These are phyloP conservation scores for Burhinus bistriatus DNA, from an alignment of 2,113 vertebrate species.

Conservation along the genomic window DNA sequence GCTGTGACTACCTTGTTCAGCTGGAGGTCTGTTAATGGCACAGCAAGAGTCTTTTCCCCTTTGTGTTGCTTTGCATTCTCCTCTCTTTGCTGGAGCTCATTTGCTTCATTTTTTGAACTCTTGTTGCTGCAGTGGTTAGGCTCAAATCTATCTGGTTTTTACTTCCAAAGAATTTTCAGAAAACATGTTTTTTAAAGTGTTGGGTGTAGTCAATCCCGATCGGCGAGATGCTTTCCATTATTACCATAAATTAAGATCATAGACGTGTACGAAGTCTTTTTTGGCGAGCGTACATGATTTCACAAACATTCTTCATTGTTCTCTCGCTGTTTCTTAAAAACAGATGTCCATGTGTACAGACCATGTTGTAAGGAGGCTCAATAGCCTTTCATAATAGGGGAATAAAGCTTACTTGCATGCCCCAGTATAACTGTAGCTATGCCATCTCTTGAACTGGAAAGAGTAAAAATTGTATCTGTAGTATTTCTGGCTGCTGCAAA, in stretches of 20 bases:
- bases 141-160: background rate
- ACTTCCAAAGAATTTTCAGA: background rate
- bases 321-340: constrained; percentile 12
- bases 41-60: background rate
- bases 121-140: background rate
- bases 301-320: constrained; percentile 18
- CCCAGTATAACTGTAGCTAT: background rate
- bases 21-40: background rate
- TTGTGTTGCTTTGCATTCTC: background rate
- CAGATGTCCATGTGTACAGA: background rate
- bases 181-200: background rate
- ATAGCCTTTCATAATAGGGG: background rate
- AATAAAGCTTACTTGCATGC: background rate
- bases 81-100: background rate
- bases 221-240: background rate
- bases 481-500: background rate
- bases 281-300: background rate
- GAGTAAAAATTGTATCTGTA: background rate
- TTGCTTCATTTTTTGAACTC: background rate
- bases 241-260: background rate
- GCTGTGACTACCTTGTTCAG: background rate
- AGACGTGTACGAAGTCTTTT: background rate
- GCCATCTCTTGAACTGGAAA: background rate
- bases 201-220: background rate
- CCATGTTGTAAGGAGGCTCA: background rate